Conservation (phyloP, 2,797 vertebrate genomes). For the Parauchenoglanis ngamensis region DNA sequence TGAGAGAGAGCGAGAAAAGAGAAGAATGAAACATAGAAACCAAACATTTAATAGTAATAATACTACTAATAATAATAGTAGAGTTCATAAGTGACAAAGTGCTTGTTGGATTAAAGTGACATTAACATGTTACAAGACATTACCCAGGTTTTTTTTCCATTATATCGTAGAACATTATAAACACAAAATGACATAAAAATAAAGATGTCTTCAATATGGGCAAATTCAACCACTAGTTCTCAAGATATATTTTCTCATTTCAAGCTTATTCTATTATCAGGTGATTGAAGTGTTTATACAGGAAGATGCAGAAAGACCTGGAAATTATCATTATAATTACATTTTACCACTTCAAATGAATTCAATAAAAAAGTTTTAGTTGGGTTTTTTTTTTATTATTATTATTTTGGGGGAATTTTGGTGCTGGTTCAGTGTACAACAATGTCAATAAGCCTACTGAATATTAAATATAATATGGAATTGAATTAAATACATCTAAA, state of each 20-base stretch:
- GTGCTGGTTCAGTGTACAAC: not conserved
- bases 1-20: constrained; percentile 50
- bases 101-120: not conserved
- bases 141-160: not conserved
- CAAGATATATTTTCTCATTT: not conserved
- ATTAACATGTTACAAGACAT: no score
- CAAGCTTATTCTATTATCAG: not conserved
- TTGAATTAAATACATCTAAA: no score
- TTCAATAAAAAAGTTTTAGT: not conserved
- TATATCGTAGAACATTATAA: not conserved
- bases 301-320: not conserved
- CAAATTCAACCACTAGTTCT: not conserved
- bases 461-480: no score
- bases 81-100: not conserved
- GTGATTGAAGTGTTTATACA: not conserved
- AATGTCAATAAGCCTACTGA: no score
- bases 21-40: not conserved
- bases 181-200: not conserved
- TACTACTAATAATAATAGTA: not conserved
- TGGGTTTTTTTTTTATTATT: not conserved
- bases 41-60: not conserved
- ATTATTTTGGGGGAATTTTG: not conserved
- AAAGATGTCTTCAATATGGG: not conserved
- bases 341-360: not conserved
- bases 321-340: not conserved